phyloP scores from a whole-genome alignment of 1,140 invertebrate species.

The Leptestheria dahalacensis region DNA sequence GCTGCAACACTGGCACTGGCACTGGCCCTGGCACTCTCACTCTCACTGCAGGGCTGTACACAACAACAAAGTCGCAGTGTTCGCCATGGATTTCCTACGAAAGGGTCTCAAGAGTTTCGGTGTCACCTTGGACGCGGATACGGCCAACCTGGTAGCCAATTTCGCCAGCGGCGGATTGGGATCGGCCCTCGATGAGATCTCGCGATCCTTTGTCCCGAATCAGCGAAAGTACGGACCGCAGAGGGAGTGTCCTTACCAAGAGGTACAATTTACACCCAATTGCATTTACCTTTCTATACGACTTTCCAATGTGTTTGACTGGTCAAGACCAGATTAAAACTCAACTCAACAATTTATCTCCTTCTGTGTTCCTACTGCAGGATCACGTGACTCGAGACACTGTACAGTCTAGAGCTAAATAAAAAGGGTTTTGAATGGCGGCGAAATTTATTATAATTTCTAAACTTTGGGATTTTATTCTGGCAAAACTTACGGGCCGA shows the following conservation, averaged over 20 bases:
- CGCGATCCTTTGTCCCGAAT: not conserved
- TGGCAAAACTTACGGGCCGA: too few species aligned
- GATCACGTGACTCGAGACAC: too few species aligned
- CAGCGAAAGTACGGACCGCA: not conserved
- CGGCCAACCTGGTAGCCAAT: conserved; percentile 4
- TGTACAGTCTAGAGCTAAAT: too few species aligned
- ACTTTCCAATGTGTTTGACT: not conserved
- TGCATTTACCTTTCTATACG: not conserved
- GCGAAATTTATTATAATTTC: too few species aligned
- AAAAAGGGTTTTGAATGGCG: too few species aligned
- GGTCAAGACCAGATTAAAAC: not conserved
- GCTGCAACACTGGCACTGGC: too few species aligned
- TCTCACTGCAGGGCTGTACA: too few species aligned
- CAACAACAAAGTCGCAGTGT: not conserved
- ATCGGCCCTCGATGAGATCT: conserved; percentile 6
- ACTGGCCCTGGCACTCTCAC: too few species aligned
- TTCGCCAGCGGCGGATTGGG: conserved; percentile 9
- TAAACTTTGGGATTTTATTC: too few species aligned
- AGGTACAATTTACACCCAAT: not conserved
- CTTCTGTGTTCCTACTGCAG: too few species aligned
- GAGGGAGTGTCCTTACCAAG: not conserved
- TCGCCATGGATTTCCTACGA: conserved; percentile 3
- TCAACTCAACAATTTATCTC: too few species aligned
- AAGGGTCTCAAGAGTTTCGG: conserved; percentile 6
- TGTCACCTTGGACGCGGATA: not conserved